Evolutionary conservation across 2,113 vertebrate species (phyloP), one percentile per base, ranked within the genome.

Genomic region (Haplochromis burtoni): DNA sequence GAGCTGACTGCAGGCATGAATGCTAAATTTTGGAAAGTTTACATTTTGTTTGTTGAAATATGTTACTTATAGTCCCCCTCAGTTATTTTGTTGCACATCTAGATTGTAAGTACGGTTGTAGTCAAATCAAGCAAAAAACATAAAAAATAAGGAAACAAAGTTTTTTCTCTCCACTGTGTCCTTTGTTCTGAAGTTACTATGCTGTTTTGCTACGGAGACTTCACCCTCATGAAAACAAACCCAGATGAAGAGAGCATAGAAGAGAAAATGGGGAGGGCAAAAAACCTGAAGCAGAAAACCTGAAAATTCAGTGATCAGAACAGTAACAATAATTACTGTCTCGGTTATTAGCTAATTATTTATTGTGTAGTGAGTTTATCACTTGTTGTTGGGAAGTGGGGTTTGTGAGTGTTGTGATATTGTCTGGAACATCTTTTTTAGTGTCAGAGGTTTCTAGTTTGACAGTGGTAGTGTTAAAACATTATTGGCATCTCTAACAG

Each of bases 381-480:
- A 31, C 14, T 49, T 87, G 29, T 51, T 68, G 31, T 24, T 6
- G 19, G 33, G 21, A 45, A n/a, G 19, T 12, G 10, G 54, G 3
- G 4, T 88, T 78, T 8, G 35, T 51, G 38, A 83, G 24, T 6
- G 8, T 13, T 83, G 73, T 53, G 53, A 85, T 82, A 54, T 84
- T 66, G 49, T 35, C 55, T 35, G 19, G 66, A 87, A 17, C 12
- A 51, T 54, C 59, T 84, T 79, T 78, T 53, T 54, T 4, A 53
- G 81, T 57, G 87, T 93, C 86, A 90, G 83, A 91, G 86, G 89
- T 87, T 51, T 86, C 8, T 35, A 66, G 81, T 90, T 86, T 85
- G 63, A 87, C 85, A 85, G 71, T 42, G 45, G 55, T 79, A 53
- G 59, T 66, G 55, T 86, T 79, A 80, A 88, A 91, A 91, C 71